A percentile compares a stretch with the other conserved stretches of the same genome.
Evolutionary conservation across 2,113 vertebrate genomes (phyloP).

Genomic region (Mobula hypostoma): DNA sequence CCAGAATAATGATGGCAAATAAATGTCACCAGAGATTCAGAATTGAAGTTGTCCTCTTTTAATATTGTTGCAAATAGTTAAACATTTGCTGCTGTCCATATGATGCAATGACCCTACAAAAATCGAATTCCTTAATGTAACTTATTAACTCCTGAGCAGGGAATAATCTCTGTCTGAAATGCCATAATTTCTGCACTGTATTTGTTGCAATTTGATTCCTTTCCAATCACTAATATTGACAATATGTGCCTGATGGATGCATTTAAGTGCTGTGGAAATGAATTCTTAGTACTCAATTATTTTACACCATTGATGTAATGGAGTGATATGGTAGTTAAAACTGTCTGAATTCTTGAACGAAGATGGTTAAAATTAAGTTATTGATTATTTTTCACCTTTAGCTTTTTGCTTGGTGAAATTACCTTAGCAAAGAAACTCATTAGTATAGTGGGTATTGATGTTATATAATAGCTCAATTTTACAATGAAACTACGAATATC

Average conservation of each 20-base stretch:
- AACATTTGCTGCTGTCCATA: background rate
- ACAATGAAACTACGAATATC: background rate
- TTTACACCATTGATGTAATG: background rate
- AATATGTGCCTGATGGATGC: background rate
- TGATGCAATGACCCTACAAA: background rate
- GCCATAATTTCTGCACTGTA: background rate
- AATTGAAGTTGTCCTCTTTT: background rate
- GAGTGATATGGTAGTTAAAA: background rate
- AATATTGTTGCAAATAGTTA: background rate
- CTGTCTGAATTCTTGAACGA: background rate
- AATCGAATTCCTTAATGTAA: background rate
- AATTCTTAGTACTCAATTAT: background rate
- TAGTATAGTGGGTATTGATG: background rate
- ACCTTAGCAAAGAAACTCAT: background rate
- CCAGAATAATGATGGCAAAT: background rate
- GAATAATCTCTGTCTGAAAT: background rate
- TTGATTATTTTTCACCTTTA: background rate
- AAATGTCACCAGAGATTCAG: background rate
- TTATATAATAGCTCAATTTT: background rate
- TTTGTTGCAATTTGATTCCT: background rate
- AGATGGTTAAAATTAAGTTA: background rate
- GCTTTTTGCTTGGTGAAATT: background rate
- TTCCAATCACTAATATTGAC: background rate
- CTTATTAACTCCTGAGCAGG: background rate
- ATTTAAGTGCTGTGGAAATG: background rate